Evolutionary conservation across 2,797 vertebrate species (phyloP).

Genomic region (Novumbra hubbsi): DNA sequence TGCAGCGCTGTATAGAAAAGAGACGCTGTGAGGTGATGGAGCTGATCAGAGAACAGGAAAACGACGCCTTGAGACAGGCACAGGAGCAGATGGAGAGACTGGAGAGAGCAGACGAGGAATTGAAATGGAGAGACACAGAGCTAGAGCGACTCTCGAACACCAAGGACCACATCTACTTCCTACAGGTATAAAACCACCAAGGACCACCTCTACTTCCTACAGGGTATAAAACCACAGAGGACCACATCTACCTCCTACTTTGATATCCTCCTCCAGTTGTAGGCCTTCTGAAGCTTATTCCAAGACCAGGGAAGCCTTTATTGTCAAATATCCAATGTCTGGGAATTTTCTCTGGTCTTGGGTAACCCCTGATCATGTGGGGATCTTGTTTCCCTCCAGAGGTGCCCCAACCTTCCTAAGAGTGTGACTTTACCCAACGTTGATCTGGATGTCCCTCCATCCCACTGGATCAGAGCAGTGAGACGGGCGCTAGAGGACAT

Average conservation of each 20-base stretch:
- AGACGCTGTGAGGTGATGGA: constrained; percentile 72
- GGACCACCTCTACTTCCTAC: constrained; percentile 51
- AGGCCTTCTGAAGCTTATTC: no score
- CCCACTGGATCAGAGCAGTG: constrained; percentile 66
- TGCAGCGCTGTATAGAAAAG: constrained; percentile 71
- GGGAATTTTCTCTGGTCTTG: no score
- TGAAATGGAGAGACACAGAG: constrained; percentile 66
- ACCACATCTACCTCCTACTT: background rate
- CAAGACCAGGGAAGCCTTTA: no score
- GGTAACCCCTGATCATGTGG: no score
- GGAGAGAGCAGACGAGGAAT: constrained; percentile 74
- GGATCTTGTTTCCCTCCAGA: no score
- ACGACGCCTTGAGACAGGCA: constrained; percentile 55
- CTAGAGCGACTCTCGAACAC: constrained; percentile 66
- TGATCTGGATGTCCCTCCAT: constrained; percentile 53
- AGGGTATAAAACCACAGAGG: constrained; percentile 54
- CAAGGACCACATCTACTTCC: constrained; percentile 71
- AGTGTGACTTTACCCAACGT: no score
- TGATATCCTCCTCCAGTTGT: no score
- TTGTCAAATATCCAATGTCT: no score
- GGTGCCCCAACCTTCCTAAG: no score
- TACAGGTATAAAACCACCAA: constrained; percentile 56
- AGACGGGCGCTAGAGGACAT: constrained; percentile 61
- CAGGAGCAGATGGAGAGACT: constrained; percentile 72
- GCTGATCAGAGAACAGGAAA: constrained; percentile 73